These are phyloP conservation scores for Drosophila robusta DNA, from an alignment of 2,888 invertebrate species.

Conservation along the genomic window DNA sequence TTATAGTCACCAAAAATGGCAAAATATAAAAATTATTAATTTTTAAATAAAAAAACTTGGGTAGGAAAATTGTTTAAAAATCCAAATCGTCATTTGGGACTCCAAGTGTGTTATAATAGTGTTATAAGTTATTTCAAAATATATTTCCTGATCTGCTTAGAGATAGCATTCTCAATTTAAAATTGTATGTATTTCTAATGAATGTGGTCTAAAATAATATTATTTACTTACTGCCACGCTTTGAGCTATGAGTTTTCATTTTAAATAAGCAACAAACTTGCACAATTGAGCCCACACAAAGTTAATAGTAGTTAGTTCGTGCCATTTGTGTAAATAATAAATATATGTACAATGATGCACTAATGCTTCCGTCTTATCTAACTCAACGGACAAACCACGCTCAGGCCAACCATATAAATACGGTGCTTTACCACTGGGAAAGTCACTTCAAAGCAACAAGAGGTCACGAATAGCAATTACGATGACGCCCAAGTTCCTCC, in stretches of 20 bases:
- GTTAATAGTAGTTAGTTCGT: neutral
- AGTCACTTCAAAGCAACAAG: constrained; percentile 7
- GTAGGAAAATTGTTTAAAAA: too few species aligned
- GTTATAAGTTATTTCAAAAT: too few species aligned
- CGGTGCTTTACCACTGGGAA: neutral
- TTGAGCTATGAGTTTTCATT: neutral
- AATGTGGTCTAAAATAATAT: neutral
- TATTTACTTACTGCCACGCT: neutral
- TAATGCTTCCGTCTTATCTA: neutral
- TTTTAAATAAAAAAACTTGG: too few species aligned
- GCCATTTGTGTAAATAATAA: constrained; percentile 19
- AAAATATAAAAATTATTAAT: too few species aligned
- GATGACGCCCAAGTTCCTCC: constrained; percentile 19
- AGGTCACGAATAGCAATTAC: neutral
- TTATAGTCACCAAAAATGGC: too few species aligned
- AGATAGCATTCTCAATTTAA: too few species aligned
- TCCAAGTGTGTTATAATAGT: too few species aligned
- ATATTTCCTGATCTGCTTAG: too few species aligned
- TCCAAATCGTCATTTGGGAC: too few species aligned
- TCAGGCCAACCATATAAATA: constrained; percentile 14
- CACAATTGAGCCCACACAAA: neutral
- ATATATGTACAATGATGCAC: neutral
- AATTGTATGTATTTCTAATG: too few species aligned
- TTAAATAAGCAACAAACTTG: neutral
- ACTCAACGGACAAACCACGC: neutral